These are phyloP conservation scores for Scaptomyza tumidula DNA, from an alignment of 2,888 invertebrate genomes.

Conservation along the genomic window DNA sequence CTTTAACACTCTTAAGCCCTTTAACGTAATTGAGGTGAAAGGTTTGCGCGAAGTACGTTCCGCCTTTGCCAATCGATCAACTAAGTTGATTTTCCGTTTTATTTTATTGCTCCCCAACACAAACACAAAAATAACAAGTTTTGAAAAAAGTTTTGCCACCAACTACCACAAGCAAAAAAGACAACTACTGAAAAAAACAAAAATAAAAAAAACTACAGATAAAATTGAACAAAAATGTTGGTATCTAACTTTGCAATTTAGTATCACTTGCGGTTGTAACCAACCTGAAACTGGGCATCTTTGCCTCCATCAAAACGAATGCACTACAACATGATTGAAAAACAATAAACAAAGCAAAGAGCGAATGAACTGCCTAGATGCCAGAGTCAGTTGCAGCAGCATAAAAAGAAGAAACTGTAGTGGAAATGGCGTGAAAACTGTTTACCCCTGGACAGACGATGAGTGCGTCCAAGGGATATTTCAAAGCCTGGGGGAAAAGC, in stretches of 20 bases:
- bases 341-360: conserved; percentile 59
- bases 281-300: conserved; percentile 36
- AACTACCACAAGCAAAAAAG: conserved; percentile 5
- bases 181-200: conserved; percentile 1
- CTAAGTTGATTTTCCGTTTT: conserved; percentile 13
- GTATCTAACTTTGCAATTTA: conserved; percentile 66
- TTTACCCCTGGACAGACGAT: conserved; percentile 41
- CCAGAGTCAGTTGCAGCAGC: conserved; percentile 2
- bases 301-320: conserved; percentile 30
- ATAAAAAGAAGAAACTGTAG: conserved; percentile 39
- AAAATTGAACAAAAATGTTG: conserved; percentile 11
- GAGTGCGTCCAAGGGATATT: conserved; percentile 41
- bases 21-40: conserved; percentile 10
- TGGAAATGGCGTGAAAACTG: conserved; percentile 70
- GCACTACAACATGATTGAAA: conserved; percentile 66
- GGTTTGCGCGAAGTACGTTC: neutral
- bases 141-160: conserved; percentile 29
- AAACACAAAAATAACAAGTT: conserved; percentile 16
- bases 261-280: conserved; percentile 64
- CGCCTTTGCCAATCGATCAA: conserved; percentile 40
- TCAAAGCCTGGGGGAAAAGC: conserved; percentile 15
- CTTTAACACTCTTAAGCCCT: neutral
- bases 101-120: conserved; percentile 9
- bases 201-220: neutral
- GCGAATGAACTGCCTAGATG: conserved; percentile 19